Percentiles rank a stretch among this genome's conserved stretches.
Evolutionary conservation across 2,113 vertebrate genomes (phyloP).

Genomic region (Entomyzon cyanotis): DNA sequence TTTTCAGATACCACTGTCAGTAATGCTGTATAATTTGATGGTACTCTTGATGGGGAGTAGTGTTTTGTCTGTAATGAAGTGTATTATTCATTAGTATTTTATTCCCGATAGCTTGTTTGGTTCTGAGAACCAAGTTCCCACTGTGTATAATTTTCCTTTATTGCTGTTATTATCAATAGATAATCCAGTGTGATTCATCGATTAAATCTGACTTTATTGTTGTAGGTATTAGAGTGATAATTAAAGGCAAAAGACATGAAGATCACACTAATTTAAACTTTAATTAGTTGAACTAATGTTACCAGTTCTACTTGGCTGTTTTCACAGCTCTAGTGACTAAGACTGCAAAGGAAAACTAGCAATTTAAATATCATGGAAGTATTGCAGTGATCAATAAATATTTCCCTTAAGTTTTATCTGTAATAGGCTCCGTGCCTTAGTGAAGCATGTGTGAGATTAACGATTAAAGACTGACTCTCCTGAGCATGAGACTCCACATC

Average conservation of each 20-base stretch:
- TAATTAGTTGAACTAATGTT: slow-evolving; percentile 38
- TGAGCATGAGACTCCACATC: not conserved
- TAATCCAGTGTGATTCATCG: slow-evolving; percentile 40
- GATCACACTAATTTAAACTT: slow-evolving; percentile 37
- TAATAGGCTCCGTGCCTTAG: not conserved
- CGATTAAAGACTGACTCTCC: not conserved
- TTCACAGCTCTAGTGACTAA: not conserved
- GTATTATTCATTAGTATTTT: slow-evolving; percentile 37
- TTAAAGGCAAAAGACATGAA: slow-evolving; percentile 5
- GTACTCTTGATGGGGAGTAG: not conserved
- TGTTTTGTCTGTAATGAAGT: slow-evolving; percentile 47
- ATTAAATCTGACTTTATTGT: slow-evolving; percentile 52
- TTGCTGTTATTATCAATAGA: slow-evolving; percentile 48
- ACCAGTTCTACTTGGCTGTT: not conserved
- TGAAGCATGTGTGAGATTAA: not conserved
- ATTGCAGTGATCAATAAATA: not conserved
- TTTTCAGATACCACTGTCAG: not conserved
- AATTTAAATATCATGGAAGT: not conserved
- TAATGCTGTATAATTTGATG: slow-evolving; percentile 29
- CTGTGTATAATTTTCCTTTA: slow-evolving; percentile 24
- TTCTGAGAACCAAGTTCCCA: not conserved
- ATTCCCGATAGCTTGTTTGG: slow-evolving; percentile 14
- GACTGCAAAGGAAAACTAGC: not conserved
- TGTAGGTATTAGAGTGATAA: slow-evolving; percentile 23
- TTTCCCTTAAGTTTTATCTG: not conserved